These are phyloP conservation scores for Ichneumoninae sp. DNA, from an alignment of 2,888 invertebrate genomes.

Conservation along the genomic window DNA sequence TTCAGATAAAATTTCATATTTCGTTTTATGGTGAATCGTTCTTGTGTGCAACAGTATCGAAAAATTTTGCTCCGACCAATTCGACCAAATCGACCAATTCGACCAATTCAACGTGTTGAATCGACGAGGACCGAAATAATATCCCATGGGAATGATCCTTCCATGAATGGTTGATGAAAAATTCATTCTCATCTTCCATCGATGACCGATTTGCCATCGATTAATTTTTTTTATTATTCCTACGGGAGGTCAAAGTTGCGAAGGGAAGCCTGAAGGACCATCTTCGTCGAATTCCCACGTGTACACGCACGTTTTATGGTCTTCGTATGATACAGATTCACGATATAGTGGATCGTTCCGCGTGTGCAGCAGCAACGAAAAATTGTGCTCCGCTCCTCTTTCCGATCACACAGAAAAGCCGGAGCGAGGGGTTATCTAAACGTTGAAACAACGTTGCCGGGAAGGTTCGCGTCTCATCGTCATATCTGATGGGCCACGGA, in stretches of 20 bases:
- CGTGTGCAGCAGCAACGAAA: slow-evolving; percentile 9
- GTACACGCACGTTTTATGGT: background rate
- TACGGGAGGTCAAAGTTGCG: too few species aligned
- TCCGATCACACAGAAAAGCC: slow-evolving; percentile 52
- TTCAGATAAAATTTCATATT: too few species aligned
- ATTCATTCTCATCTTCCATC: too few species aligned
- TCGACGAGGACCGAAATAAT: too few species aligned
- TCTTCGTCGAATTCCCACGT: too few species aligned
- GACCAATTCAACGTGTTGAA: background rate
- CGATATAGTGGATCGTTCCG: background rate
- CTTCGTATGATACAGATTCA: background rate
- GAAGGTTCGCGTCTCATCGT: slow-evolving; percentile 17
- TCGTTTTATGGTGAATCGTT: background rate
- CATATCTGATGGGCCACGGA: slow-evolving; percentile 81
- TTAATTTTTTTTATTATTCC: too few species aligned
- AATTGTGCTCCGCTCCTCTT: slow-evolving; percentile 53
- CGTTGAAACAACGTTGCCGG: slow-evolving; percentile 18
- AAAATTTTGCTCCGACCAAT: slow-evolving; percentile 28
- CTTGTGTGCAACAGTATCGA: slow-evolving; percentile 8
- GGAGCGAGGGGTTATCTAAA: slow-evolving; percentile 1
- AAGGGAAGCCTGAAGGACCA: too few species aligned
- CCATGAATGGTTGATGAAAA: too few species aligned
- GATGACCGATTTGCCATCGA: too few species aligned
- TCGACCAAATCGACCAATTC: too few species aligned
- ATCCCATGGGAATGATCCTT: background rate